A percentile compares a stretch with the other conserved stretches of the same genome.
Evolutionary conservation across 2,888 invertebrate genomes (phyloP).

Genomic region (Leptinotarsa rubiginosa): DNA sequence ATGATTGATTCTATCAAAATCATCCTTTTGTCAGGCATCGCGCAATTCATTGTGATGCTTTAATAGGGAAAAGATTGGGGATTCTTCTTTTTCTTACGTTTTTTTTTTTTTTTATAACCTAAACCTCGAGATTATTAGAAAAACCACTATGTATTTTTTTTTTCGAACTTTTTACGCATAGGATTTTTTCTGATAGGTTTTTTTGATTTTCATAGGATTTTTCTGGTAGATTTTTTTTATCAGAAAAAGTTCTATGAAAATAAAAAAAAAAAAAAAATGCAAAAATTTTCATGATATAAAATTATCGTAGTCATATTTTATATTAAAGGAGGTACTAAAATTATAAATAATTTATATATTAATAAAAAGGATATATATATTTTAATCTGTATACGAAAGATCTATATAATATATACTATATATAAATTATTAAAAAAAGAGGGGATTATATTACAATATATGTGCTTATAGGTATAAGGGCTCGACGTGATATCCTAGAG

Average conservation of each 20-base stretch:
- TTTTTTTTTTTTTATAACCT: no score
- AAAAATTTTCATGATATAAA: not conserved
- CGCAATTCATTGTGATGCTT: no score
- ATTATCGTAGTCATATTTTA: not conserved
- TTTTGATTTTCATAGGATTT: no score
- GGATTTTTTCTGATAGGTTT: no score
- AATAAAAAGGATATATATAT: not conserved
- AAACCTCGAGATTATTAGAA: no score
- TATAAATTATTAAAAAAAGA: not conserved
- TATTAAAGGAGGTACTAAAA: not conserved
- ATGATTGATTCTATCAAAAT: slow-evolving; percentile 67
- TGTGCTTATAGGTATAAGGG: not conserved
- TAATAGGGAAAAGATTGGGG: no score
- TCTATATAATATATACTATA: not conserved
- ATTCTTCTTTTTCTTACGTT: no score
- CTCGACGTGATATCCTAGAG: not conserved
- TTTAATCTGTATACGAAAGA: not conserved
- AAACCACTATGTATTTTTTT: no score
- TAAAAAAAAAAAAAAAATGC: not conserved
- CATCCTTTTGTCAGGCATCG: slow-evolving; percentile 72
- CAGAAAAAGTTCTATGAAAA: no score
- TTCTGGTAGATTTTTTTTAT: fast-evolving
- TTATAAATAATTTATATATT: not conserved
- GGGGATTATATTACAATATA: not conserved
- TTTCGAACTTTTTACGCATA: no score